These are phyloP conservation scores for Liodrosophila aerea DNA, from an alignment of 2,888 invertebrate species.

Conservation along the genomic window DNA sequence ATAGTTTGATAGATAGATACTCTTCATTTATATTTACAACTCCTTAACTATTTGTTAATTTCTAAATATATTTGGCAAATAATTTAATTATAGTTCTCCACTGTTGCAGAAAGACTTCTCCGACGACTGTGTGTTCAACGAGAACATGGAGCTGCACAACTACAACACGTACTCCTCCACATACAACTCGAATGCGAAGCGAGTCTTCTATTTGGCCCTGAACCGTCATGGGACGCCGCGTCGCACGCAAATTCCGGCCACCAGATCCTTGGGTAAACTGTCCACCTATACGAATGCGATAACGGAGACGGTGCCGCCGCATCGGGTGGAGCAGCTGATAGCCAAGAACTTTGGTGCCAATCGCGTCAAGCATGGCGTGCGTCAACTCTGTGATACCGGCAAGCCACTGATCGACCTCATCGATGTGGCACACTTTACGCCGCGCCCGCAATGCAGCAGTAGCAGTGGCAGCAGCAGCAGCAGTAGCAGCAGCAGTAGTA, in stretches of 20 bases:
- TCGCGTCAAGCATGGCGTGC: conserved; percentile 82
- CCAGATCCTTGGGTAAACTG: conserved; percentile 87
- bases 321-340: conserved; percentile 84
- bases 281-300: conserved; percentile 89
- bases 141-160: conserved; percentile 91
- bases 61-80: conserved; percentile 57
- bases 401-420: conserved; percentile 81
- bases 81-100: conserved; percentile 74
- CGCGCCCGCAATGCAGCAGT: conserved; percentile 81
- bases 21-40: too few species aligned
- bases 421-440: conserved; percentile 82
- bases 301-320: conserved; percentile 84
- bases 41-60: too few species aligned
- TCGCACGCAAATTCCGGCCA: conserved; percentile 88
- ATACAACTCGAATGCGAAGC: conserved; percentile 87
- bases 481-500: conserved; percentile 50
- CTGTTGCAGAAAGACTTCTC: conserved; percentile 92
- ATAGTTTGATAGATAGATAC: too few species aligned
- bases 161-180: conserved; percentile 93
- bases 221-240: conserved; percentile 89
- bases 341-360: conserved; percentile 83
- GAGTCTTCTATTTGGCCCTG: conserved; percentile 89
- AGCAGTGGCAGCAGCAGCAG: conserved; percentile 55
- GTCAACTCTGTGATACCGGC: conserved; percentile 83
- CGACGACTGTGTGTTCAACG: conserved; percentile 93